Percentiles rank a stretch among this genome's conserved stretches.
phyloP scores from a whole-genome alignment of 2,888 invertebrate species.

The Notocelia uddmanniana region DNA sequence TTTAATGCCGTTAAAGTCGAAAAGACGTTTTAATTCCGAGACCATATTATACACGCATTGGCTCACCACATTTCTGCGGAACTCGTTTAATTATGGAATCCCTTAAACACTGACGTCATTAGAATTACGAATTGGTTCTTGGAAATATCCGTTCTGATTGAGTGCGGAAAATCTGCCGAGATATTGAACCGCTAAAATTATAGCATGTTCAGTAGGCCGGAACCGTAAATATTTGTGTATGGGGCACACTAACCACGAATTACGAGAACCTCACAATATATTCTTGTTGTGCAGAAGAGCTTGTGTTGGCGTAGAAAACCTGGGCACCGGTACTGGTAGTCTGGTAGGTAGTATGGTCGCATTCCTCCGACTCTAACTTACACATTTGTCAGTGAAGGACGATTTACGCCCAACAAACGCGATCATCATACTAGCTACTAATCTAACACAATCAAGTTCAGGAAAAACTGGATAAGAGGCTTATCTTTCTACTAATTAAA shows the following conservation, averaged over 20 bases:
- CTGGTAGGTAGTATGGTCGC: too few relatives aligned
- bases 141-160: conserved; percentile 19
- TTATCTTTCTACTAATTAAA: too few relatives aligned
- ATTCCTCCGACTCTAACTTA: not conserved
- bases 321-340: too few relatives aligned
- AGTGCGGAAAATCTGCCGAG: conserved; percentile 1
- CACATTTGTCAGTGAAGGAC: not conserved
- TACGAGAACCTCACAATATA: not conserved
- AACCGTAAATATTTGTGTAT: too few relatives aligned
- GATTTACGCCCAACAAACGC: not conserved
- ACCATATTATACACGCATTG: conserved; percentile 21
- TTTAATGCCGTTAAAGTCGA: too few relatives aligned
- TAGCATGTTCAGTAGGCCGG: not conserved
- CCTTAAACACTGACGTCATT: conserved; percentile 27
- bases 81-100: conserved; percentile 14
- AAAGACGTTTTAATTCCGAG: too few relatives aligned
- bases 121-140: conserved; percentile 29
- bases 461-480: too few relatives aligned
- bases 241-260: too few relatives aligned
- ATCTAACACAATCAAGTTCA: too few relatives aligned
- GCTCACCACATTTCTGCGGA: conserved; percentile 27
- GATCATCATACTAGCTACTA: not conserved
- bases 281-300: not conserved
- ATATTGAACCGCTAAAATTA: not conserved
- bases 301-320: not conserved